phyloP scores from a whole-genome alignment of 2,888 invertebrate genomes.

The Phortica magna region DNA sequence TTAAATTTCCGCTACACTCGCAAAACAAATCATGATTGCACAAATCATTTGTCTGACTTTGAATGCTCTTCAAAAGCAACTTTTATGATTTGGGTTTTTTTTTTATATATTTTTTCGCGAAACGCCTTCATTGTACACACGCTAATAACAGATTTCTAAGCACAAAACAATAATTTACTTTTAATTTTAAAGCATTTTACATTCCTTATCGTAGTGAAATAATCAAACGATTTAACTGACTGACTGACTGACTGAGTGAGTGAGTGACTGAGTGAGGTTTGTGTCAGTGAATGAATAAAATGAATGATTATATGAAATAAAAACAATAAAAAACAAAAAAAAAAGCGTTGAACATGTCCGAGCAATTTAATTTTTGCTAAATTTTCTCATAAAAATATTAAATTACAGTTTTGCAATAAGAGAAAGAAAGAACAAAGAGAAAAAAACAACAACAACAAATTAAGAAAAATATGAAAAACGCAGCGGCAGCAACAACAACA shows the following conservation, averaged over 20 bases:
- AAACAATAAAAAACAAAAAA: slow-evolving; percentile 31
- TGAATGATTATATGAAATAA: slow-evolving; percentile 42
- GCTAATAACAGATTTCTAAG: slow-evolving; percentile 17
- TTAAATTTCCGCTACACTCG: no score
- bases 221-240: slow-evolving; percentile 46
- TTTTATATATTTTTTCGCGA: neutral
- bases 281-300: slow-evolving; percentile 47
- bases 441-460: slow-evolving; percentile 12
- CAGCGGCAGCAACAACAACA: neutral
- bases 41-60: no score
- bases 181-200: slow-evolving; percentile 27
- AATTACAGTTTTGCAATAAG: slow-evolving; percentile 62
- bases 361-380: slow-evolving; percentile 71
- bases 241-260: neutral
- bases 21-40: no score
- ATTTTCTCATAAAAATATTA: slow-evolving; percentile 72
- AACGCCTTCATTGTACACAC: neutral
- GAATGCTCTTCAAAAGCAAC: no score
- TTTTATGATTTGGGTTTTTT: neutral
- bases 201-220: slow-evolving; percentile 63
- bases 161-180: slow-evolving; percentile 28
- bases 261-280: slow-evolving; percentile 29
- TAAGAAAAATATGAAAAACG: neutral
- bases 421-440: slow-evolving; percentile 25
- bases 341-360: slow-evolving; percentile 52